Percentiles rank a stretch among this genome's conserved stretches.
These are phyloP conservation scores for Uloborus diversus DNA, from an alignment of 1,140 invertebrate genomes.

Conservation along the genomic window DNA sequence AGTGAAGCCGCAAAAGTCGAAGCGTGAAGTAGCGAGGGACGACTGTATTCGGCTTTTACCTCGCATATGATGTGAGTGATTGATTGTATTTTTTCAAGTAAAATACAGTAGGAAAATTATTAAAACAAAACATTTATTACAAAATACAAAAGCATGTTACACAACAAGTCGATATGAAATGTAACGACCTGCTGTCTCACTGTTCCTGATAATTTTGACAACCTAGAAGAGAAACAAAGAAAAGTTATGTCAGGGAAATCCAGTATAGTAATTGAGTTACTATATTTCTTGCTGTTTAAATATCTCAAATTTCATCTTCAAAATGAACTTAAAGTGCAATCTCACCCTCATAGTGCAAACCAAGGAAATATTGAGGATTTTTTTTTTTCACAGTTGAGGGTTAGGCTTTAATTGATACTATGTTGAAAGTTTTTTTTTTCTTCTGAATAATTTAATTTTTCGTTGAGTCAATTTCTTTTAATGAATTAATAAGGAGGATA, in stretches of 20 bases:
- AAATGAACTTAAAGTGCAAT: not conserved
- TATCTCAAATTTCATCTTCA: not conserved
- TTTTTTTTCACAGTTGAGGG: not conserved
- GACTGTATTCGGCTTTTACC: no score
- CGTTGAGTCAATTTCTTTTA: no score
- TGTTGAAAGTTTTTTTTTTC: no score
- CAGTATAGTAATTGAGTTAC: not conserved
- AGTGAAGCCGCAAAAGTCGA: no score
- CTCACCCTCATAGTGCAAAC: not conserved
- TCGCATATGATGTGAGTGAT: no score
- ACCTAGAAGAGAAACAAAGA: conserved; percentile 74
- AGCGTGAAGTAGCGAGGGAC: no score
- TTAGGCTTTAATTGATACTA: not conserved
- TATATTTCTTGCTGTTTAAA: not conserved
- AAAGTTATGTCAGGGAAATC: not conserved
- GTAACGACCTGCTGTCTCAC: conserved; percentile 97
- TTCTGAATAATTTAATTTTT: no score
- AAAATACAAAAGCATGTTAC: conserved; percentile 66
- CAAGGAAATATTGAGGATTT: no score
- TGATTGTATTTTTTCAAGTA: no score
- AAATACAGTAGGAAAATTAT: no score
- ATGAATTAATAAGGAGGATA: no score
- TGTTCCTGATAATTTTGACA: conserved; percentile 96
- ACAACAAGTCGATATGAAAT: conserved; percentile 97
- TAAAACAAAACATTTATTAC: not conserved